A percentile compares a stretch with the other conserved stretches of the same genome.
Evolutionary conservation across 2,888 invertebrate species (phyloP).

Genomic region (Brassicogethes aeneus): DNA sequence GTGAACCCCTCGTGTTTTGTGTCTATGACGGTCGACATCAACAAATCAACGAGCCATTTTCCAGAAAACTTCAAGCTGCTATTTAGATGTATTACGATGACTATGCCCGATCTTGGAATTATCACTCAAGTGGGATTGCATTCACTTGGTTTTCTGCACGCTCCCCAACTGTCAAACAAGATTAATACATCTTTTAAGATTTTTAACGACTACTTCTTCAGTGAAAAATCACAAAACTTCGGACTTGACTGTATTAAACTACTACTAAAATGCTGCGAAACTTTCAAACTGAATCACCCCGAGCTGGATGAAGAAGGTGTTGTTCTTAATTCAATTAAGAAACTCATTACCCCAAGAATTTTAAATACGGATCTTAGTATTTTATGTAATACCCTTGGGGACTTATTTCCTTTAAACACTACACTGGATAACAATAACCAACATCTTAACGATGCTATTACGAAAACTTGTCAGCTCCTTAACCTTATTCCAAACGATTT

Average conservation of each 20-base stretch:
- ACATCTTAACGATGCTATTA: constrained; percentile 42
- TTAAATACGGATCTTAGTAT: constrained; percentile 72
- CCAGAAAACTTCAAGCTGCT: constrained; percentile 74
- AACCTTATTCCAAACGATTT: constrained; percentile 64
- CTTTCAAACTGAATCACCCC: constrained; percentile 60
- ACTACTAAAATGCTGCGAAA: constrained; percentile 70
- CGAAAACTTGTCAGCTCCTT: constrained; percentile 48
- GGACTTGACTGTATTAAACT: constrained; percentile 23
- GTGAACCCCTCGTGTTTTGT: constrained; percentile 68
- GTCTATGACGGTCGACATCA: constrained; percentile 62
- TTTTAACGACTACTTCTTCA: constrained; percentile 10
- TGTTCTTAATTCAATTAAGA: constrained; percentile 68
- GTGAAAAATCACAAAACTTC: neutral
- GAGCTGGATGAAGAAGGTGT: constrained; percentile 64
- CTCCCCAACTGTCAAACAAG: constrained; percentile 63
- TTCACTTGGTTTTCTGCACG: constrained; percentile 65
- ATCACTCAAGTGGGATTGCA: constrained; percentile 72
- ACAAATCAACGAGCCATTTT: constrained; percentile 59
- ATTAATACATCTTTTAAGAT: constrained; percentile 62
- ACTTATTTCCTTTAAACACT: constrained; percentile 71
- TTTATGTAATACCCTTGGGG: constrained; percentile 72
- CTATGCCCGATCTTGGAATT: constrained; percentile 74
- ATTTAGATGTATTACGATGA: constrained; percentile 75
- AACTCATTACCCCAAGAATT: constrained; percentile 82
- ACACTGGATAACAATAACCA: constrained; percentile 37